Conservation (phyloP, 2,888 invertebrate genomes). For the Microctonus brassicae region DNA sequence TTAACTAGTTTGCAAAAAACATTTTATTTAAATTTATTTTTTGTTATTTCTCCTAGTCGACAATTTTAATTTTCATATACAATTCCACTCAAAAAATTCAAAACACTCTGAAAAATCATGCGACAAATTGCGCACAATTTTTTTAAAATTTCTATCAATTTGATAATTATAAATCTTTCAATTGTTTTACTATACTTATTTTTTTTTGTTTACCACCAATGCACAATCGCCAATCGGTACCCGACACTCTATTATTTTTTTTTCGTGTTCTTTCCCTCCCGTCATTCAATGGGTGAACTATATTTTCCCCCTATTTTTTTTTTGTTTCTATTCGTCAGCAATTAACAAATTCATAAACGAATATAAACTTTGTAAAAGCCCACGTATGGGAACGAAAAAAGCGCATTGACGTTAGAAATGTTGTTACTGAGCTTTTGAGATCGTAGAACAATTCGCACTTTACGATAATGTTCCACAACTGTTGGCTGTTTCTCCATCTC, state of each 20-base stretch:
- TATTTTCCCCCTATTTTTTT: background rate
- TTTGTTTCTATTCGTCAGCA: conserved; percentile 48
- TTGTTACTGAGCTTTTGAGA: conserved; percentile 56
- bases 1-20: background rate
- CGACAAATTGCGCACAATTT: background rate
- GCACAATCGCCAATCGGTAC: conserved; percentile 44
- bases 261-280: conserved; percentile 10
- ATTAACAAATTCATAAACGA: conserved; percentile 62
- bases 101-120: background rate
- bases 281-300: background rate
- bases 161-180: background rate
- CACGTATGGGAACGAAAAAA: conserved; percentile 62
- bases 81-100: conserved; percentile 19
- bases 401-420: conserved; percentile 57
- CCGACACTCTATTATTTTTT: conserved; percentile 54
- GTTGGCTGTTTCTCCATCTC: conserved; percentile 44
- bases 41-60: background rate
- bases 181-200: conserved; percentile 1
- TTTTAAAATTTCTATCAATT: background rate
- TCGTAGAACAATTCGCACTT: conserved; percentile 62
- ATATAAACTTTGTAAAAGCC: conserved; percentile 66
- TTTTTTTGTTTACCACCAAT: conserved; percentile 3
- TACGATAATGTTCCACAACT: conserved; percentile 55
- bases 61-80: conserved; percentile 17
- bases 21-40: background rate